Evolutionary conservation across 2,113 vertebrate genomes (phyloP).

Genomic region (Drymodes brunneopygia): DNA sequence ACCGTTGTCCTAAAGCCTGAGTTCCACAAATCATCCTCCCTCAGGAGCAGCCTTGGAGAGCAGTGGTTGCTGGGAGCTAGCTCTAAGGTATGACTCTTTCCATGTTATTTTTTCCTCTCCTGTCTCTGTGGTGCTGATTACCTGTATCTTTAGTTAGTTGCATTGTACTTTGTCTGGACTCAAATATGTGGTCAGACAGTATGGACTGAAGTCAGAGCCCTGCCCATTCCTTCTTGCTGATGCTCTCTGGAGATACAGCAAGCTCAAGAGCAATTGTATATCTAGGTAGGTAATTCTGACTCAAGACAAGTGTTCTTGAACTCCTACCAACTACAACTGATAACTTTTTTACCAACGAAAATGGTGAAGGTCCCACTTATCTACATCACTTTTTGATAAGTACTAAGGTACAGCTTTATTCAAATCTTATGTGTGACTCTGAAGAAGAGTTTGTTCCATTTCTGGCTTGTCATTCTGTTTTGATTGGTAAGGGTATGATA

Average conservation of each 20-base stretch:
- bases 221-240: not conserved
- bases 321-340: fast-evolving
- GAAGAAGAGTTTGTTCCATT: not conserved
- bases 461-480: not conserved
- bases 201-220: not conserved
- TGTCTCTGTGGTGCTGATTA: not conserved
- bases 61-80: not conserved
- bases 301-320: not conserved
- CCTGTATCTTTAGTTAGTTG: not conserved
- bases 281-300: not conserved
- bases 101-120: too few relatives aligned
- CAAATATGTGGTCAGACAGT: not conserved
- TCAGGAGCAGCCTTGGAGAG: not conserved
- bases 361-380: not conserved
- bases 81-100: not conserved
- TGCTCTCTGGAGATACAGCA: not conserved
- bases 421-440: not conserved
- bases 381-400: not conserved
- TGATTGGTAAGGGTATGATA: not conserved
- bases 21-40: not conserved
- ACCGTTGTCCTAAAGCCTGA: not conserved
- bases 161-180: not conserved
- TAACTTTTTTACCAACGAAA: not conserved
- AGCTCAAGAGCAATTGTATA: not conserved
- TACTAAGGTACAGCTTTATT: not conserved